Base-by-base conservation (phyloP, 1,140 invertebrate species). In the Philotrypesis tridentata region DNA sequence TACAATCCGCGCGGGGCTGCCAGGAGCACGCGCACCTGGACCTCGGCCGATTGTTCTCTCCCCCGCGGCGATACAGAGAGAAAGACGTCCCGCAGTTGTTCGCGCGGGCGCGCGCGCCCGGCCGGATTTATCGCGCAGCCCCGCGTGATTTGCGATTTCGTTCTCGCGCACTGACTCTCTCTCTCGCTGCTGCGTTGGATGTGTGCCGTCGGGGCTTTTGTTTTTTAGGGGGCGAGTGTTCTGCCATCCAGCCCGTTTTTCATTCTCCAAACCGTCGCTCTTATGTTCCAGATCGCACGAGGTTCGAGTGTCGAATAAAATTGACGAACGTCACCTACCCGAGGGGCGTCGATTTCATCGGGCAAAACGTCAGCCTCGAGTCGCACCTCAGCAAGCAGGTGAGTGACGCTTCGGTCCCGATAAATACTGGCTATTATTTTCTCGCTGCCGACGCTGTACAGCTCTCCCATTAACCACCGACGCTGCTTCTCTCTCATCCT, bases 261-360 rank as follows among this genome's bases (percentile, higher is more conserved):
- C 61, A 29, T 21, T 17, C 48, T 14, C 17, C 17, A 21, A 55
- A 55, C 61, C 61, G 33, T 65, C 61, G 37, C 43, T 29, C 40
- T 33, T 27, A 2, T 55, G 83, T 84, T 37, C 21, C 82, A 90
- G 89, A 89, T 87, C 87, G 89, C 17, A 87, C 88, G 23, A 86
- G 88, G 65, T 90, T 89, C 80, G 88, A 89, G 55, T 89, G 88
- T 80, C 87, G 87, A 65, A 89, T 90, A 76, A 90, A 90, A 84
- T 68, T 90, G 60, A 85, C 88, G 11, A 90, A 90, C 40, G 84
- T 85, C 48, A 89, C 87, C 0, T 86, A 86, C 37, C 73, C 88
- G 5, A 85, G 86, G 1, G 67, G 55, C 75, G 78, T 77, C 12
- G 79, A 83, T 8, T 73, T 83, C 21, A 79, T 84, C 60, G 43